These are phyloP conservation scores for Mohoua ochrocephala DNA, from an alignment of 2,113 vertebrate genomes.

Conservation along the genomic window DNA sequence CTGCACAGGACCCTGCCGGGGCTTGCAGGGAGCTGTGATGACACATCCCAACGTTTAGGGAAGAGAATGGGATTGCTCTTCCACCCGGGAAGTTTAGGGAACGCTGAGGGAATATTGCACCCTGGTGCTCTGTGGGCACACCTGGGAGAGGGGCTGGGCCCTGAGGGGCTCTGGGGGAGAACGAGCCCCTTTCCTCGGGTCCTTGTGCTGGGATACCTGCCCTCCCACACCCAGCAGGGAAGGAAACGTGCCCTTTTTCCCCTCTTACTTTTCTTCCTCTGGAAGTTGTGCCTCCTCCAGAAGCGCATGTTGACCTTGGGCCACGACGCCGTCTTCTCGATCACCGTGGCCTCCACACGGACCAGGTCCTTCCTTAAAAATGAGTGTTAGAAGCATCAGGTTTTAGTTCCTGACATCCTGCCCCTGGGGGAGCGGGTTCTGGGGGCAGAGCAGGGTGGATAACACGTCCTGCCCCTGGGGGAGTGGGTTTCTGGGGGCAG, in stretches of 20 bases:
- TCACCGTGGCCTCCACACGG: constrained; percentile 82
- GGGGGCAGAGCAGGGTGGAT: too few species aligned
- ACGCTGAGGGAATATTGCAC: neutral
- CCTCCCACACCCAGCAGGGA: neutral
- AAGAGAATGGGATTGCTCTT: neutral
- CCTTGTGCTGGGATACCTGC: neutral
- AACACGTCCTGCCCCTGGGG: too few species aligned
- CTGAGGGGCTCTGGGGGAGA: neutral
- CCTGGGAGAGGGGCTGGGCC: neutral
- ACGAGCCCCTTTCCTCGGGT: rapidly evolving
- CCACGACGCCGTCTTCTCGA: constrained; percentile 86
- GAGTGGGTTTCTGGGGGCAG: too few species aligned
- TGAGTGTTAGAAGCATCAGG: rapidly evolving
- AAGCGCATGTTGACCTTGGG: constrained; percentile 80
- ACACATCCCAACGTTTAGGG: neutral
- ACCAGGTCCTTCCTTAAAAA: constrained; percentile 77
- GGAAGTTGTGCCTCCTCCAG: constrained; percentile 71
- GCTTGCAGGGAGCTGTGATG: neutral
- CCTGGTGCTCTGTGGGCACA: neutral
- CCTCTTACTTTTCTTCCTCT: constrained; percentile 77
- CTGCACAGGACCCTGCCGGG: neutral
- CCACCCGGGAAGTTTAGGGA: neutral
- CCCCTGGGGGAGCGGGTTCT: too few species aligned
- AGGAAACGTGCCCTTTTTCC: rapidly evolving
- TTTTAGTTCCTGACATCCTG: neutral